Evolutionary conservation across 2,797 vertebrate species (phyloP), one percentile per base, ranked within the genome.

Genomic region (Odontamblyopus lacepedii): DNA sequence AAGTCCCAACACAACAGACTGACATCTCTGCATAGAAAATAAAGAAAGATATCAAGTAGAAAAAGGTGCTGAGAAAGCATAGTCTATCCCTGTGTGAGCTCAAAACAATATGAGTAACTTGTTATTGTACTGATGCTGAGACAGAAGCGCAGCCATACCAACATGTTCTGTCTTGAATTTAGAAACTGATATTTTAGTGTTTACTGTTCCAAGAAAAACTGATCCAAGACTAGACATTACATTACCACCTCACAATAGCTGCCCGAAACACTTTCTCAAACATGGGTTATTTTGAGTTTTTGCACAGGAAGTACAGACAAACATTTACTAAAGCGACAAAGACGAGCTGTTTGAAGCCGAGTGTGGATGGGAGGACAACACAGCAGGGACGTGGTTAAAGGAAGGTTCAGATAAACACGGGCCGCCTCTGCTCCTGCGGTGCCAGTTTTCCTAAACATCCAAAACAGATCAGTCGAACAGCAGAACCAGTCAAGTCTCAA

Each of bases 381-480:
- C 56, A 65, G 70, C 57, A 76, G 62, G 66, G 50, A 4, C 73
- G 61, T 41, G 68, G 76, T 86, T 76, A 62, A 75, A 76, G 69
- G 73, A 70, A 71, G 63, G 71, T 61, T 72, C 4, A 75, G 74
- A 84, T 76, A 87, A 88, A 90, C 85, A 92, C 67, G 53, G 68
- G 41, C 41, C 30, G 66, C 35, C 55, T 75, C 69, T 81, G 74
- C 70, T 78, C 70, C 57, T 53, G 50, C 5, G 80, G 81, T 80
- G 82, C 87, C 87, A 83, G 79, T 70, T 85, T 89, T 90, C 89
- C 83, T 80, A 90, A 90, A 85, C 86, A 63, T 76, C 76, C 71
- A 71, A 71, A 57, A 77, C 71, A 68, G 23, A 77, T 85, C 81
- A 71, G 65, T 89, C 83, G 81, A 78, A 55, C 63, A 11, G 71